Evolutionary conservation across 1,140 invertebrate genomes (phyloP).

Genomic region (Drosophila truncata): DNA sequence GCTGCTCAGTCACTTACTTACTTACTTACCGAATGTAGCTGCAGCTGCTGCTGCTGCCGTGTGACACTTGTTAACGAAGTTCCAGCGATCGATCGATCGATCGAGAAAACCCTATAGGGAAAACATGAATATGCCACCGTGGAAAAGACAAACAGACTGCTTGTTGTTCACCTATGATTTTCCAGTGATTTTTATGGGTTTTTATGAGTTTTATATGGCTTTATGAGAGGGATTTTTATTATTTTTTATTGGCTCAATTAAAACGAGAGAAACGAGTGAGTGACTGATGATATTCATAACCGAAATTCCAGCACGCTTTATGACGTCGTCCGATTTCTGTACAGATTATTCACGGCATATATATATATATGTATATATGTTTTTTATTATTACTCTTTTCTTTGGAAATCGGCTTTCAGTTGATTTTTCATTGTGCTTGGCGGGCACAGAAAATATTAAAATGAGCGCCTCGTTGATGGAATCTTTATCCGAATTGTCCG

Average conservation of each 20-base stretch:
- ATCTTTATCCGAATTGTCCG: conserved; percentile 57
- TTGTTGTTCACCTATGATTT: conserved; percentile 65
- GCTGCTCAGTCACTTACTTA: conserved; percentile 63
- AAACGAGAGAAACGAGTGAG: conserved; percentile 43
- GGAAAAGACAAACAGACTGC: conserved; percentile 70
- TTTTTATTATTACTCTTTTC: conserved; percentile 66
- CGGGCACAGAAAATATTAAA: conserved; percentile 71
- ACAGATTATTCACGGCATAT: conserved; percentile 49
- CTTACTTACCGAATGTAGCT: conserved; percentile 45
- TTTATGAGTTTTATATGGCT: conserved; percentile 57
- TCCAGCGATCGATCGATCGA: conserved; percentile 1
- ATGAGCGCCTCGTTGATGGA: conserved; percentile 67
- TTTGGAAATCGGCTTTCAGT: conserved; percentile 79
- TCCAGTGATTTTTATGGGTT: conserved; percentile 58
- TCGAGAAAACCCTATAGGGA: conserved; percentile 39
- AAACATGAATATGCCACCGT: conserved; percentile 73
- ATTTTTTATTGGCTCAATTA: conserved; percentile 74
- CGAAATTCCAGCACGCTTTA: conserved; percentile 81
- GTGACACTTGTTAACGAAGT: conserved; percentile 60
- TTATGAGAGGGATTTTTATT: conserved; percentile 62
- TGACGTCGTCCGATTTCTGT: conserved; percentile 66
- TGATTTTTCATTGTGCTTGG: conserved; percentile 69
- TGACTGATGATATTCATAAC: conserved; percentile 66
- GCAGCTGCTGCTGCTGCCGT: conserved; percentile 63
- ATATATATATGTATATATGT: conserved; percentile 14